Evolutionary conservation across 2,113 vertebrate species (phyloP).

Genomic region (Phylloscopus trochilus): DNA sequence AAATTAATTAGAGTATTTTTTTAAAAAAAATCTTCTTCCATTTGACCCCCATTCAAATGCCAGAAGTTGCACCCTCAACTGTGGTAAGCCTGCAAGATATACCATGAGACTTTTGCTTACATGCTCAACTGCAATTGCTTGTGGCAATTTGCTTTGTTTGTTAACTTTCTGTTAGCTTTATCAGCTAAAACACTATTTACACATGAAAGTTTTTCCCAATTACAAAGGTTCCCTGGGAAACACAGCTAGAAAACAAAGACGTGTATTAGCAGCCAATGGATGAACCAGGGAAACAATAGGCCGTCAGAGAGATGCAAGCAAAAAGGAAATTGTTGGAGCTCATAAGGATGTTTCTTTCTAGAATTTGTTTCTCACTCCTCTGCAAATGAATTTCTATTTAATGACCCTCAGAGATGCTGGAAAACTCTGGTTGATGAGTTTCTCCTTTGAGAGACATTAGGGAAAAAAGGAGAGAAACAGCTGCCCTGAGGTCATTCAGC

Average conservation of each 20-base stretch:
- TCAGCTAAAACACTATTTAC: neutral
- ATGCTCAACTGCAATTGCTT: neutral
- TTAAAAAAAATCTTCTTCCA: neutral
- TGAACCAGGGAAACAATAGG: neutral
- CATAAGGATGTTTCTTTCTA: neutral
- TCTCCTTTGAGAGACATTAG: neutral
- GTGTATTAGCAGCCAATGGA: neutral
- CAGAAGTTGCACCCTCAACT: neutral
- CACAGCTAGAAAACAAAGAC: neutral
- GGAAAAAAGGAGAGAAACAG: neutral
- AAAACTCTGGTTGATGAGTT: neutral
- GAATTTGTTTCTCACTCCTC: neutral
- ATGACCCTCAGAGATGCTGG: neutral
- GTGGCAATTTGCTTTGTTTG: neutral
- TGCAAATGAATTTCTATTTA: neutral
- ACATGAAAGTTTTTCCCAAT: neutral
- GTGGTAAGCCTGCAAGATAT: neutral
- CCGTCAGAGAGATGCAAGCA: neutral
- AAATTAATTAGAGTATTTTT: neutral
- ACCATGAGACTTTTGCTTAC: neutral
- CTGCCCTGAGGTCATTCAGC: neutral
- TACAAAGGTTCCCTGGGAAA: neutral
- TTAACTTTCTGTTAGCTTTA: neutral
- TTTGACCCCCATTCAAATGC: neutral
- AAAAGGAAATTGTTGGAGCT: neutral